Conservation (phyloP, 2,888 invertebrate species). For the Ophion obscuratus region DNA sequence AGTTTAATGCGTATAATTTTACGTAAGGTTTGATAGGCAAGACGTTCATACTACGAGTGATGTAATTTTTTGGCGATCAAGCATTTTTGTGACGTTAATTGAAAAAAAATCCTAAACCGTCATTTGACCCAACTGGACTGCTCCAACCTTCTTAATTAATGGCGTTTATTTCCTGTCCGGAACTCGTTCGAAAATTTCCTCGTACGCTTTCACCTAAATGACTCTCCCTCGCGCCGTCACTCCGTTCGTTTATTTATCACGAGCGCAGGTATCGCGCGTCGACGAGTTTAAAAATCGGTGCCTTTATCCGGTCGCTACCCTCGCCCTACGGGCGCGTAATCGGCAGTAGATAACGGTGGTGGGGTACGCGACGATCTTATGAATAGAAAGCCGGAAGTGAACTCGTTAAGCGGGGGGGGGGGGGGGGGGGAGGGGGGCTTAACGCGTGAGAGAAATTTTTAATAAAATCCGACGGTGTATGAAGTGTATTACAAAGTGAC, state of each 20-base stretch:
- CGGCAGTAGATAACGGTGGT: conserved; percentile 40
- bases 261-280: neutral
- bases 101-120: too few species aligned
- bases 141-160: too few species aligned
- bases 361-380: neutral
- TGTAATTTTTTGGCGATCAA: too few species aligned
- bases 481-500: conserved; percentile 40
- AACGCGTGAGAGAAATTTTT: conserved; percentile 54
- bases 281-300: conserved; percentile 39
- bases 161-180: conserved; percentile 41
- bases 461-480: neutral
- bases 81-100: too few species aligned
- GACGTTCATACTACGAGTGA: too few species aligned
- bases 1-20: too few species aligned
- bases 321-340: conserved; percentile 19
- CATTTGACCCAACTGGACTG: too few species aligned
- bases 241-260: conserved; percentile 41
- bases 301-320: conserved; percentile 2
- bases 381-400: conserved; percentile 64
- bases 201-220: conserved; percentile 37
- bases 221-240: neutral
- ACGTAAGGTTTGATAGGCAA: too few species aligned
- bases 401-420: neutral
- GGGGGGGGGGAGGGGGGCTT: neutral
- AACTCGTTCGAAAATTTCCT: conserved; percentile 13